phyloP scores from a whole-genome alignment of 2,888 invertebrate genomes.

The Cloeon dipterum region DNA sequence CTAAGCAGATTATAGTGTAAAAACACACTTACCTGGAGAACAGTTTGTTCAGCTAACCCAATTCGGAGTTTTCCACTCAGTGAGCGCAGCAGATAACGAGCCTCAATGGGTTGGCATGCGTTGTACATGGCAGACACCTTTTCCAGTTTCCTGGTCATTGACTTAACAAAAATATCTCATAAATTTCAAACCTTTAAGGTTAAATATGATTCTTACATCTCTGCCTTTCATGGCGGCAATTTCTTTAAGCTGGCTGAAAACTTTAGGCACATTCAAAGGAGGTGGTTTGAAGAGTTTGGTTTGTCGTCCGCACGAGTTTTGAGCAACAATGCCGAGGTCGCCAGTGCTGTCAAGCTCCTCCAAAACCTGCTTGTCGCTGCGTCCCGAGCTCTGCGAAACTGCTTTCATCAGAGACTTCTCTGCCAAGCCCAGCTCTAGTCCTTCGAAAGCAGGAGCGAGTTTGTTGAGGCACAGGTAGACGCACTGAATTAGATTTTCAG shows the following conservation, averaged over 20 bases:
- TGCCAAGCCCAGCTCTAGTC: constrained; percentile 75
- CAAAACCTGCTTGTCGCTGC: constrained; percentile 55
- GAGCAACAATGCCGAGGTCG: constrained; percentile 80
- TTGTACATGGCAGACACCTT: constrained; percentile 83
- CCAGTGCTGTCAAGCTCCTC: constrained; percentile 45
- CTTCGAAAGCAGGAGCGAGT: constrained; percentile 84
- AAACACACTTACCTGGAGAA: constrained; percentile 29
- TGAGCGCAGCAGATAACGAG: constrained; percentile 72
- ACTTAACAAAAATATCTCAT: constrained; percentile 20
- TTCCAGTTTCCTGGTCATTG: constrained; percentile 58
- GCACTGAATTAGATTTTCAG: constrained; percentile 72
- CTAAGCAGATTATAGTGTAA: constrained; percentile 11
- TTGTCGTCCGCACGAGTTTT: constrained; percentile 63
- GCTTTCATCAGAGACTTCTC: constrained; percentile 89
- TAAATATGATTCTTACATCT: constrained; percentile 22
- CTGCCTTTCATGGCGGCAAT: constrained; percentile 70
- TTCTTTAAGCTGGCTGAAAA: constrained; percentile 65
- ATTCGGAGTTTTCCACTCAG: constrained; percentile 85
- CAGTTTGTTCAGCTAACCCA: constrained; percentile 90
- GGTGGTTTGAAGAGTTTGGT: constrained; percentile 70
- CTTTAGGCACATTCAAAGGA: constrained; percentile 43
- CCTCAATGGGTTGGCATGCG: constrained; percentile 70
- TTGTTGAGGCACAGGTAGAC: constrained; percentile 91
- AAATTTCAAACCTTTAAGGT: background rate
- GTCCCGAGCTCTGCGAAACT: constrained; percentile 71